Conservation (phyloP, 2,797 vertebrate species). For the Hylomyscus alleni region DNA sequence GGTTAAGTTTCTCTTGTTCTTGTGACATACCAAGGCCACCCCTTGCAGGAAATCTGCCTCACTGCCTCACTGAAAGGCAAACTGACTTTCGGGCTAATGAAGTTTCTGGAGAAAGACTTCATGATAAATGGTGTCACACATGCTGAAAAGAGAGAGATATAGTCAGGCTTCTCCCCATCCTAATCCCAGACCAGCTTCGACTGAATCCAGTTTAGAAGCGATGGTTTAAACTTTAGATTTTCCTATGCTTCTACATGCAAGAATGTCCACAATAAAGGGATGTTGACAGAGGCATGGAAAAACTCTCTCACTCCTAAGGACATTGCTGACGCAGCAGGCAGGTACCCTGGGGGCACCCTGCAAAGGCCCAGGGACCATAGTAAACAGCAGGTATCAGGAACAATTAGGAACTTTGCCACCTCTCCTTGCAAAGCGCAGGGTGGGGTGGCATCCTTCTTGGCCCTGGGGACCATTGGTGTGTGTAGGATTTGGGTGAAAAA, state of each 20-base stretch:
- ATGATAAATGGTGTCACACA: background rate
- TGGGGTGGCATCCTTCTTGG: background rate
- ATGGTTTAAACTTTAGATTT: background rate
- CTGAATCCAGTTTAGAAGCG: background rate
- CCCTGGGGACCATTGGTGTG: no score
- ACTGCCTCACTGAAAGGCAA: background rate
- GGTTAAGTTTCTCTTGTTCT: background rate
- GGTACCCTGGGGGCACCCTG: background rate
- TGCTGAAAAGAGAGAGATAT: background rate
- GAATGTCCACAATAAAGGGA: background rate
- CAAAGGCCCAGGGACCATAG: background rate
- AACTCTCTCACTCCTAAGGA: background rate
- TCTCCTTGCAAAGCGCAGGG: background rate
- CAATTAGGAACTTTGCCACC: background rate
- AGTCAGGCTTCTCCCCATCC: background rate
- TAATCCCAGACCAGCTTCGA: background rate
- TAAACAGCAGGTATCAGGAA: background rate
- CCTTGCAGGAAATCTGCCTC: background rate
- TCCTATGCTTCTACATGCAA: constrained; percentile 25
- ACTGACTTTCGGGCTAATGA: background rate
- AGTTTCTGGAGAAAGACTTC: background rate
- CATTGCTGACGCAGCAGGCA: background rate
- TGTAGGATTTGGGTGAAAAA: background rate
- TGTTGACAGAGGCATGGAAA: background rate
- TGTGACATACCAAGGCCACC: background rate